These are phyloP conservation scores for Macaca nemestrina DNA, from an alignment of 2,113 vertebrate species.

Conservation along the genomic window DNA sequence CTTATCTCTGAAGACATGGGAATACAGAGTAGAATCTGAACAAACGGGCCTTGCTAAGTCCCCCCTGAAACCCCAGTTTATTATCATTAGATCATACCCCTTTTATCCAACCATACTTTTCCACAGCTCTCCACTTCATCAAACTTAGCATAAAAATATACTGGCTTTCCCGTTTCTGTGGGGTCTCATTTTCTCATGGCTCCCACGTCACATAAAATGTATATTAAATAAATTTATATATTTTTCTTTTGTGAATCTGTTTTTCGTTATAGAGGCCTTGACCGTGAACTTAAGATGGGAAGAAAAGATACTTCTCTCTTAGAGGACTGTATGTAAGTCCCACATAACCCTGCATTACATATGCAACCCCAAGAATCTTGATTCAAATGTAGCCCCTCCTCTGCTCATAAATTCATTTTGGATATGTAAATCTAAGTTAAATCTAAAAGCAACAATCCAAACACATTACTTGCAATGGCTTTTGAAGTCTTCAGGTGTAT, in stretches of 20 bases:
- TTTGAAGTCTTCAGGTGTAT: not conserved
- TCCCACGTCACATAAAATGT: not conserved
- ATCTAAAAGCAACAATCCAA: not conserved
- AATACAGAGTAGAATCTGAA: not conserved
- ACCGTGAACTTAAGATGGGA: not conserved
- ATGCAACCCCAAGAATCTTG: not conserved
- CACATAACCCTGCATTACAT: not conserved
- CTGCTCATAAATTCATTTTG: not conserved
- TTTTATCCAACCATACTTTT: not conserved
- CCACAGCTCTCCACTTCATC: not conserved
- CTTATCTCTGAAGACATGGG: not conserved
- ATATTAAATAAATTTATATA: not conserved
- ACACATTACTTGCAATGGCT: not conserved
- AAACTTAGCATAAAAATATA: not conserved
- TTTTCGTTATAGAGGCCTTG: not conserved
- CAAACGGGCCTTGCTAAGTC: not conserved
- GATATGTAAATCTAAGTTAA: slow-evolving; percentile 15
- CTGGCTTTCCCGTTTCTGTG: not conserved
- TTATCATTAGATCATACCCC: not conserved
- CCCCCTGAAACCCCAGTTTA: no score
- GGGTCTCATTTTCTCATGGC: not conserved
- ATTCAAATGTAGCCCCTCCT: not conserved
- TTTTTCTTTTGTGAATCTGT: not conserved
- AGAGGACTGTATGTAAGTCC: not conserved
- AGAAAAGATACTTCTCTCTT: not conserved